These are phyloP conservation scores for Larimichthys polyactis DNA, from an alignment of 2,113 vertebrate species.

Conservation along the genomic window DNA sequence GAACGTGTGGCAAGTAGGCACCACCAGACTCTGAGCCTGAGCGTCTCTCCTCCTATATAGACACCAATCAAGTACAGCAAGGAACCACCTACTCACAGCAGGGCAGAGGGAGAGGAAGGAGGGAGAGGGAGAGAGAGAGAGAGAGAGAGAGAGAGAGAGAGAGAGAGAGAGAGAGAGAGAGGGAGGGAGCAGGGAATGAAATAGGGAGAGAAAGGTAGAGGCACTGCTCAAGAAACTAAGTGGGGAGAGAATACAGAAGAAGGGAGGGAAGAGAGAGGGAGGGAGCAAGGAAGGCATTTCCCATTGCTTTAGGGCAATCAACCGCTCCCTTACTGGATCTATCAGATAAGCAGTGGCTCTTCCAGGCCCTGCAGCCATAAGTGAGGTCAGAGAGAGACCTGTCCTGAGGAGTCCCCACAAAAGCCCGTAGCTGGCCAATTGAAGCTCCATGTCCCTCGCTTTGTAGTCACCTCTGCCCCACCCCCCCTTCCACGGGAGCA, in stretches of 20 bases:
- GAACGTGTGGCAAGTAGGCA: slow-evolving; percentile 78
- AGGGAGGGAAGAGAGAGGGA: slow-evolving; percentile 54
- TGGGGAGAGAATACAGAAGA: slow-evolving; percentile 59
- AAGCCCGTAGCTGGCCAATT: slow-evolving; percentile 22
- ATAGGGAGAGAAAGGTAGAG: slow-evolving; percentile 61
- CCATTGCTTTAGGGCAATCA: slow-evolving; percentile 84
- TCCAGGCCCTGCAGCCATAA: slow-evolving; percentile 65
- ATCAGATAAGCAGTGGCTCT: slow-evolving; percentile 75
- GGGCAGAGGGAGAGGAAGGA: slow-evolving; percentile 60
- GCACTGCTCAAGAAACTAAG: slow-evolving; percentile 30
- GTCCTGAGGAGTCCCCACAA: slow-evolving; percentile 25
- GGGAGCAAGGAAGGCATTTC: slow-evolving; percentile 81
- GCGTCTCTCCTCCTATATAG: slow-evolving; percentile 84
- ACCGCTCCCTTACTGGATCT: slow-evolving; percentile 78
- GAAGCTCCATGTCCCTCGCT: neutral
- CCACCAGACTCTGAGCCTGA: slow-evolving; percentile 82
- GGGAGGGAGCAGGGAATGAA: slow-evolving; percentile 26
- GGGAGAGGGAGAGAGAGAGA: slow-evolving; percentile 26
- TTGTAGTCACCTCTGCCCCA: slow-evolving; percentile 1
- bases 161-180: slow-evolving; percentile 32
- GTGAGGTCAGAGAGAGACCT: slow-evolving; percentile 24
- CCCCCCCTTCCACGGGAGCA: slow-evolving; percentile 47
- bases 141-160: slow-evolving; percentile 39
- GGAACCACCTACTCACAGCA: slow-evolving; percentile 85
- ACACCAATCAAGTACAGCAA: slow-evolving; percentile 81